Base-by-base conservation (phyloP, 2,797 vertebrate species). In the Florisuga fusca region DNA sequence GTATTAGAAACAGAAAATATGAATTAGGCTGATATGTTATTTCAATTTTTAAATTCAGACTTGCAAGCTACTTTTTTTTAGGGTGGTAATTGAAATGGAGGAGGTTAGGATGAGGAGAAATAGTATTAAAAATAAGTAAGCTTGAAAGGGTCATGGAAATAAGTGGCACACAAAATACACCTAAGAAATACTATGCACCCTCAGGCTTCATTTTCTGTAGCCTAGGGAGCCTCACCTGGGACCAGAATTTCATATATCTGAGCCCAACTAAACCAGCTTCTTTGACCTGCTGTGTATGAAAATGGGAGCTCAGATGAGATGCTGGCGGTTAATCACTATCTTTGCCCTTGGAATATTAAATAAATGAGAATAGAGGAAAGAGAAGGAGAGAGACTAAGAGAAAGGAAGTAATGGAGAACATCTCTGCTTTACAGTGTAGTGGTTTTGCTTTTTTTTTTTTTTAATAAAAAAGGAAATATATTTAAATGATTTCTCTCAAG, bases 231-330 rank as follows among this genome's bases (percentile, higher is more conserved):
- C 54, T 71, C 72, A 75, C 34, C 23, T 76, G 66, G 41, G 72
- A 84, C 79, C 31, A 54, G 7, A 45, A 36, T 87, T 89, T 84
- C 10, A 8, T 81, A 25, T 69, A 68, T 64, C 72, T 87, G 71
- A 46, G 21, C 36, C 48, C 21, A 13, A 3, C 12, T 81, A 83
- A 94, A 90, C 38, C 46, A 75, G 67, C 9, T 91, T 78, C 92
- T 85, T 86, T 87, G 78, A 92, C 68, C n/a, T 73, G 63, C 57
- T 90, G 66, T 50, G 48, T 85, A 86, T 89, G 87, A 92, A 96
- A 95, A 85, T 34, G 34, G 62, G 53, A 79, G 45, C 26, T 81
- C 59, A 57, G 75, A 86, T 3, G 34, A 91, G 61, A 80, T 22
- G 8, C 4, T 26, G 1, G 13, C 63, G 89, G 74, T 81, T 90